Evolutionary conservation across 2,888 invertebrate species (phyloP).

Genomic region (Heterodera filipjevi): DNA sequence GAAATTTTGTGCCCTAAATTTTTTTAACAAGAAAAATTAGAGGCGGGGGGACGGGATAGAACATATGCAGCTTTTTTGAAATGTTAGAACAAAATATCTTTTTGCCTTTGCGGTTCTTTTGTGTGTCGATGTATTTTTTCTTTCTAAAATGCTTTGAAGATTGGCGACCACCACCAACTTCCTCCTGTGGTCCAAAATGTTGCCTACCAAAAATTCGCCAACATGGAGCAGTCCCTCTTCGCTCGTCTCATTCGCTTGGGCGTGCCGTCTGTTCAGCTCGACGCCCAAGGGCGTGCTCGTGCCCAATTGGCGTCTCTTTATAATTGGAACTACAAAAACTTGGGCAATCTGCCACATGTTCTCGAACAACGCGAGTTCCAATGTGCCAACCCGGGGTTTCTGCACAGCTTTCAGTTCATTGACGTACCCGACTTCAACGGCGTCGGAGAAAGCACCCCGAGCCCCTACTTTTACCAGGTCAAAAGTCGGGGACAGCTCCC

Average conservation of each 20-base stretch:
- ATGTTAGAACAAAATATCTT: no score
- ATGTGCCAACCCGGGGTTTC: conserved; percentile 87
- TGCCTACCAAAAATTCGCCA: conserved; percentile 99
- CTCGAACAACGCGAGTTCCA: conserved; percentile 79
- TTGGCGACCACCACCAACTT: conserved; percentile 90
- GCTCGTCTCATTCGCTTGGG: conserved; percentile 89
- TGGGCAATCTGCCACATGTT: conserved; percentile 92
- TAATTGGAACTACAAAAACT: conserved; percentile 70
- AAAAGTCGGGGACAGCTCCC: no score
- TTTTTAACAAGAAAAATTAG: no score
- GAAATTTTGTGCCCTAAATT: no score
- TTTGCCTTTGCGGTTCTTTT: no score
- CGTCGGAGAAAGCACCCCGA: conserved; percentile 93
- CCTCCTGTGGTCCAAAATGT: conserved; percentile 99
- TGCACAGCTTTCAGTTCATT: conserved; percentile 89
- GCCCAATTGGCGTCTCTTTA: conserved; percentile 66
- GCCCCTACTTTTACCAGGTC: conserved; percentile 98
- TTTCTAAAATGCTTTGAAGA: not conserved
- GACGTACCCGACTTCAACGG: conserved; percentile 96
- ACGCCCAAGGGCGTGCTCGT: conserved; percentile 84
- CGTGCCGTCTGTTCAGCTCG: conserved; percentile 93
- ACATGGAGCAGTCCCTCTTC: conserved; percentile 99
- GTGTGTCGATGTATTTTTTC: no score
- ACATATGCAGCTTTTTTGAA: no score
- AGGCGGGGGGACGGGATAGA: no score